A percentile compares a stretch with the other conserved stretches of the same genome.
These are phyloP conservation scores for Pemphredon lugubris DNA, from an alignment of 2,888 invertebrate genomes.

Conservation along the genomic window DNA sequence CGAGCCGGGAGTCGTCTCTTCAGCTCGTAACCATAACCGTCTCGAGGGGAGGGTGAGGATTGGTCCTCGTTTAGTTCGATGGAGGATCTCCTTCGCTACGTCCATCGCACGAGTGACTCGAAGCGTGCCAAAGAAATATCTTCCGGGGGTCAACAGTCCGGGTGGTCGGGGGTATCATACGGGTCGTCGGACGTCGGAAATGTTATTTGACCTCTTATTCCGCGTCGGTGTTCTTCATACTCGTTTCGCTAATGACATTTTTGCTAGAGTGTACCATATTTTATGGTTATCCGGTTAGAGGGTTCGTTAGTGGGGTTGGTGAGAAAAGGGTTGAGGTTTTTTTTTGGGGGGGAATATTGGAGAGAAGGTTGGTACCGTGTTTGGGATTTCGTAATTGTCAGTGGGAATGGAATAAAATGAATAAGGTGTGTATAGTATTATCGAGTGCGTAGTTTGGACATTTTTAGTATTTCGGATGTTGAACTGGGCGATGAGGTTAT, in stretches of 20 bases:
- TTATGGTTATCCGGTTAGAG: neutral
- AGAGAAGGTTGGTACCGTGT: no score
- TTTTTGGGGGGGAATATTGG: no score
- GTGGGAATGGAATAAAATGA: no score
- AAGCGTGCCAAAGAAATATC: constrained; percentile 41
- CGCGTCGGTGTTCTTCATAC: neutral
- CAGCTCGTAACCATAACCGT: constrained; percentile 40
- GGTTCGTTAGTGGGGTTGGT: neutral
- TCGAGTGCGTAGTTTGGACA: no score
- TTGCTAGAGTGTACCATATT: neutral
- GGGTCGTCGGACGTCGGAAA: constrained; percentile 25
- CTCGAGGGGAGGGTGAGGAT: no score
- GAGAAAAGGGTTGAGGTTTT: no score
- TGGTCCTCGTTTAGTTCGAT: constrained; percentile 50
- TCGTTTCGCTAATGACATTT: constrained; percentile 26
- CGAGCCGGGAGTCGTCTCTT: constrained; percentile 8
- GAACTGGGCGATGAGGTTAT: no score
- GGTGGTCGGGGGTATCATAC: constrained; percentile 34
- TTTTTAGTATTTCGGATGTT: no score
- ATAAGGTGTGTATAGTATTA: no score
- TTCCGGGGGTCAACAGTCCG: constrained; percentile 35
- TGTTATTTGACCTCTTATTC: constrained; percentile 18
- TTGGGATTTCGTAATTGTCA: no score
- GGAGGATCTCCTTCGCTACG: constrained; percentile 23
- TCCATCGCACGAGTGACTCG: constrained; percentile 42